Evolutionary conservation across 2,888 invertebrate species (phyloP).

Genomic region (Melitaea athalia): DNA sequence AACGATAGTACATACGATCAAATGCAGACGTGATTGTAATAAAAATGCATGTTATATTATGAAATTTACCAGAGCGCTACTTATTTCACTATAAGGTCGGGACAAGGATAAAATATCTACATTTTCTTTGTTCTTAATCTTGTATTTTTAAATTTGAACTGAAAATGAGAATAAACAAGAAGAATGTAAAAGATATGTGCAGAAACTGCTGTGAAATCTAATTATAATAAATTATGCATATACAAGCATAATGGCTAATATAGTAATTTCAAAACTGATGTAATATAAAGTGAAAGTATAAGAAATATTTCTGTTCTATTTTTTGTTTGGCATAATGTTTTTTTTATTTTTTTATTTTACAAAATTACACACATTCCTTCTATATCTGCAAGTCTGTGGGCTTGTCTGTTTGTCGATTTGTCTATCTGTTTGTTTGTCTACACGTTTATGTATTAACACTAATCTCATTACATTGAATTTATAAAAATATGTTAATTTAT

Average conservation of each 20-base stretch:
- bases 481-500: too few species aligned
- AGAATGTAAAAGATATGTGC: neutral
- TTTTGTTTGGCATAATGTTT: too few species aligned
- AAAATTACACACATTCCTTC: too few species aligned
- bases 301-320: neutral
- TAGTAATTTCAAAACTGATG: neutral
- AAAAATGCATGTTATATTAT: neutral
- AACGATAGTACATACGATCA: slow-evolving; percentile 1
- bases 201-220: neutral
- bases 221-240: slow-evolving; percentile 1
- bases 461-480: too few species aligned
- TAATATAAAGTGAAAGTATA: neutral
- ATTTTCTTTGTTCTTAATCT: neutral
- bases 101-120: neutral
- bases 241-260: neutral
- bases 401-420: too few species aligned
- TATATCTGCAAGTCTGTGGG: too few species aligned
- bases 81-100: neutral
- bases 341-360: too few species aligned
- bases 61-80: neutral
- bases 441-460: too few species aligned
- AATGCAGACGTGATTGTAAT: slow-evolving; percentile 4
- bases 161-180: neutral
- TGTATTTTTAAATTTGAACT: neutral
- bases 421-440: too few species aligned